These are phyloP conservation scores for Dermatemys mawii DNA, from an alignment of 2,113 vertebrate genomes.

Conservation along the genomic window DNA sequence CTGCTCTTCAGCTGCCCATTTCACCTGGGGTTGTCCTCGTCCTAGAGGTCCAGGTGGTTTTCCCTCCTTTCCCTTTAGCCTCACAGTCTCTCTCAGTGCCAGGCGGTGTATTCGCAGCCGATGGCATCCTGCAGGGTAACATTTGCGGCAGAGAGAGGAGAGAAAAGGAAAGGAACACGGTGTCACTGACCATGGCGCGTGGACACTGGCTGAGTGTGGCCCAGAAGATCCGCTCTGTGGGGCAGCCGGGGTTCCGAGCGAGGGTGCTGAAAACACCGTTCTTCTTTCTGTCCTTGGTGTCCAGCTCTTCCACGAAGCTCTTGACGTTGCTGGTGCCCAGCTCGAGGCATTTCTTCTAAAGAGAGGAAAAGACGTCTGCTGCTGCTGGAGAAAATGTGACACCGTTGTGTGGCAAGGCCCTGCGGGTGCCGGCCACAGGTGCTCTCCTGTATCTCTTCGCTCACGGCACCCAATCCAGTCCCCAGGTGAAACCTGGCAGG, in stretches of 20 bases:
- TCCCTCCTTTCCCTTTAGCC: neutral
- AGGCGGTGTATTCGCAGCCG: neutral
- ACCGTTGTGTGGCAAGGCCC: neutral
- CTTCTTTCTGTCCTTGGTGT: slow-evolving; percentile 62
- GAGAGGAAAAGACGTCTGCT: neutral
- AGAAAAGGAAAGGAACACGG: neutral
- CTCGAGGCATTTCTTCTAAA: slow-evolving; percentile 57
- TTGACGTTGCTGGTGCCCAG: slow-evolving; percentile 19
- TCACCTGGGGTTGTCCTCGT: neutral
- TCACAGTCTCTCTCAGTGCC: neutral
- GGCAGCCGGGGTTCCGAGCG: slow-evolving; percentile 42
- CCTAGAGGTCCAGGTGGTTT: neutral
- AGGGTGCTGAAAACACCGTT: slow-evolving; percentile 75
- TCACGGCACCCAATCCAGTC: neutral
- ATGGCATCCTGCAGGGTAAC: neutral
- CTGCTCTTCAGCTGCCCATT: no score
- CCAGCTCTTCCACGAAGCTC: slow-evolving; percentile 72
- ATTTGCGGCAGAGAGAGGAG: neutral
- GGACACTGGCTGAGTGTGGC: slow-evolving; percentile 69
- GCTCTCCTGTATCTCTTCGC: neutral
- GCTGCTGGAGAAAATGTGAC: neutral
- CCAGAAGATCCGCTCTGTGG: slow-evolving; percentile 75
- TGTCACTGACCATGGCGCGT: slow-evolving; percentile 68
- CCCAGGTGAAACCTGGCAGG: neutral
- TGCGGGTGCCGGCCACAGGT: neutral